Evolutionary conservation across 2,888 invertebrate species (phyloP), one percentile per base, ranked within the genome.

Genomic region (Oeneis ivallda): DNA sequence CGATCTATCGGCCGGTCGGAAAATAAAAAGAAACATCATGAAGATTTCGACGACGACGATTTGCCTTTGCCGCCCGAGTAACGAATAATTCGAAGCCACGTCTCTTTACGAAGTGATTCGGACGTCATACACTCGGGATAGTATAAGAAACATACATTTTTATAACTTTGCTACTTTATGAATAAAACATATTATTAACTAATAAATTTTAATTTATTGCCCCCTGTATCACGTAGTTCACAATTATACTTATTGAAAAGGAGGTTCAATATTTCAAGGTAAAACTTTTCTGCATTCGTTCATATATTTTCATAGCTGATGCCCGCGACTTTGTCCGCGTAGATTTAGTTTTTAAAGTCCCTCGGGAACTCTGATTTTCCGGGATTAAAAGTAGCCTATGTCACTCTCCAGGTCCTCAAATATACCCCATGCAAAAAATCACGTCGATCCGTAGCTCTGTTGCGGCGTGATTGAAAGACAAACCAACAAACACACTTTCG

Each of bases 41-140:
- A 87, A 43, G 86, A 87, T 45, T 84, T 82, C 61, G 89, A 89
- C 3, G 89, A n/a, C n/a, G n/a, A 89, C n/a, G 92, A 92, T 53
- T 74, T 92, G 53, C 92, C 92, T 11, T 73, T 92, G 47, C 92
- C 92, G 1, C 92, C 91, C 1, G 92, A 92, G 70, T 92, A 78
- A 66, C n/a, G 15, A 4, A 10, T 13, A 15, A 17, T 7, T 43
- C 43, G 43, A 17, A 17, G 47, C 8, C 47, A 17, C 2, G 9
- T 47, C 9, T 8, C 37, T 5, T 37, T 7, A 26, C 5, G 9
- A 8, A 26, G 1, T 62, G 26, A 32, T 34, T 43, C 34, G 19
- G n/a, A 10, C 17, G 47, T 17, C 47, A 47, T 57, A n/a, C 19
- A n/a, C 34, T 53, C 13, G 32, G n/a, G n/a, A n/a, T 52, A 52